Evolutionary conservation across 2,888 invertebrate species (phyloP), one percentile per base, ranked within the genome.

Genomic region (Melinopterus prodromus): DNA sequence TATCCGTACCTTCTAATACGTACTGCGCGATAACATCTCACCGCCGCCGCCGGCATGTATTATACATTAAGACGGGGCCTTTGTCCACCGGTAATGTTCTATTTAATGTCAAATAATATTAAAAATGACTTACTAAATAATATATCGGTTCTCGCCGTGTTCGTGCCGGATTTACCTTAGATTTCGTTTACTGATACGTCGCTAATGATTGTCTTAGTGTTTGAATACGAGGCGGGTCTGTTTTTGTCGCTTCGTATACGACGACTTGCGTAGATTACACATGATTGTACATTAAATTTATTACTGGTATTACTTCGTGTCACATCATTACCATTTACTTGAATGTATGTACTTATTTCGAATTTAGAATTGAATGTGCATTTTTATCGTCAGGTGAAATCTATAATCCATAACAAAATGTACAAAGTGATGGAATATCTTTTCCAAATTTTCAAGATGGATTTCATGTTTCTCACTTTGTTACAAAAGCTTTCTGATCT

Each of bases 61-160:
- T 85, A 84, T 85, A 85, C 85, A 86, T 86, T 86, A 86, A 86
- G 86, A 86, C 85, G 84, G 83, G 84, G 84, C 83, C 26, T 84
- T 85, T 85, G 85, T 85, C 84, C 85, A 82, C 82, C 81, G 80
- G 83, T 83, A 85, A 85, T 84, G 83, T 83, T 82, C 83, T 84
- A 83, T 86, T 86, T 85, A 84, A 85, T 85, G 84, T 85, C 84
- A 83, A 84, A 86, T 86, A 87, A 85, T 87, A 88, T 88, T 88
- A 88, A 88, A 88, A 88, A 88, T 86, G 86, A 86, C 86, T 87
- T 86, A 86, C 86, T 89, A 87, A 88, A 89, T 88, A 88, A 89
- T 88, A 86, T 86, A 88, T 88, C 85, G 82, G 85, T 86, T 85
- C 87, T 85, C 86, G 83, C 69, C 69, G 70, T 75, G 80, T 82